Conservation (phyloP, 2,113 vertebrate genomes). For the Dascyllus trimaculatus region DNA sequence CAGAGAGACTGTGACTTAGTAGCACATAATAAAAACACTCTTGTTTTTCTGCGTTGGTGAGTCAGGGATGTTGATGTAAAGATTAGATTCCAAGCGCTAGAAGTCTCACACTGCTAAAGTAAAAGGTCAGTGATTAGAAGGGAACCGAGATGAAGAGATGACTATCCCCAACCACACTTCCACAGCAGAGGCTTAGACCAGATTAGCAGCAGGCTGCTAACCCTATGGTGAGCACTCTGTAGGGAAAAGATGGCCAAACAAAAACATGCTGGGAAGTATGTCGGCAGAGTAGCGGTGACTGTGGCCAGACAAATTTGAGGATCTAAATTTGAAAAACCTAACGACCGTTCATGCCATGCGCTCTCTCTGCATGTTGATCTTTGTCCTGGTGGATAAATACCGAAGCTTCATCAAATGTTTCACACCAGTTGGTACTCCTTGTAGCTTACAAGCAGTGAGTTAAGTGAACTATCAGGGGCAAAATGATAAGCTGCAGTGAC, state of each 20-base stretch:
- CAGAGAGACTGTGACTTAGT: neutral
- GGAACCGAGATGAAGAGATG: slow-evolving; percentile 43
- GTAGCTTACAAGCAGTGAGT: slow-evolving; percentile 1
- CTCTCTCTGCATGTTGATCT: slow-evolving; percentile 5
- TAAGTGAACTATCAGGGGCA: neutral
- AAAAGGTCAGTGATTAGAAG: slow-evolving; percentile 44
- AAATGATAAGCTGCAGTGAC: slow-evolving; percentile 42
- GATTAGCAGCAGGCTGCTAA: slow-evolving; percentile 62
- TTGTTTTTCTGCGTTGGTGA: slow-evolving; percentile 8
- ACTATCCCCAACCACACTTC: slow-evolving; percentile 23
- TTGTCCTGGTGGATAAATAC: neutral
- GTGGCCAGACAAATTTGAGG: neutral
- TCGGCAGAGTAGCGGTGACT: neutral
- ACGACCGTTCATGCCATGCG: neutral
- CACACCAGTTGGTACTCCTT: neutral
- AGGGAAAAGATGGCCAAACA: slow-evolving; percentile 4
- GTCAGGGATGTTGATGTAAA: slow-evolving; percentile 39
- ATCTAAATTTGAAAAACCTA: neutral
- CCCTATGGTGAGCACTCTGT: slow-evolving; percentile 15
- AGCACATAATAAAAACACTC: slow-evolving; percentile 4
- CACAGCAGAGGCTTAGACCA: slow-evolving; percentile 56
- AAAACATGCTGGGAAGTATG: slow-evolving; percentile 3
- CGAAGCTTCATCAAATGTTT: slow-evolving; percentile 7
- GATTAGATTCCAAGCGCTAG: slow-evolving; percentile 42
- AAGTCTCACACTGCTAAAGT: slow-evolving; percentile 12